These are phyloP conservation scores for Liasis olivaceus DNA, from an alignment of 2,797 vertebrate species.

Conservation along the genomic window DNA sequence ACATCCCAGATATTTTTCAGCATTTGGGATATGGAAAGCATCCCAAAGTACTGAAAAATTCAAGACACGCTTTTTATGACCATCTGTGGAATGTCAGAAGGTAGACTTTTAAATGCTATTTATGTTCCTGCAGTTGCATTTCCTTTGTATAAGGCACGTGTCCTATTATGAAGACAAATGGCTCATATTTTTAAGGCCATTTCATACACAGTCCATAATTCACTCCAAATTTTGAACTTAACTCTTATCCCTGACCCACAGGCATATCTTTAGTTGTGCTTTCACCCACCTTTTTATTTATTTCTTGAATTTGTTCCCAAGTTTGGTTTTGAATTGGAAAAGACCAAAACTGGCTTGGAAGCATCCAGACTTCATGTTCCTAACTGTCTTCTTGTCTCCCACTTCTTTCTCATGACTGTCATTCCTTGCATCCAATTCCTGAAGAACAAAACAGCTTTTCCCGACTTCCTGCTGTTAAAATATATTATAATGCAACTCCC, in stretches of 20 bases:
- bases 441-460: not conserved
- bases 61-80: not conserved
- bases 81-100: not conserved
- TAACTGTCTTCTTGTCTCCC: not conserved
- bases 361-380: not conserved
- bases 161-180: not conserved
- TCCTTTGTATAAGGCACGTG: not conserved
- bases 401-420: not conserved
- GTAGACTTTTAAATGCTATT: not conserved
- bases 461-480: not conserved
- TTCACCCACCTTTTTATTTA: slow-evolving; percentile 1
- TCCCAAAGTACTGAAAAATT: not conserved
- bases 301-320: slow-evolving; percentile 10
- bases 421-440: not conserved
- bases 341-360: not conserved
- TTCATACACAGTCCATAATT: not conserved
- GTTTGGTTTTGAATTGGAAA: not conserved
- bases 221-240: not conserved
- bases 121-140: not conserved
- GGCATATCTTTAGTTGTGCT: not conserved
- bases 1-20: not conserved
- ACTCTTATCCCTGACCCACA: not conserved
- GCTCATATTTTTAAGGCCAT: not conserved
- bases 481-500: not conserved
- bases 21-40: not conserved